A percentile compares a stretch with the other conserved stretches of the same genome.
These are phyloP conservation scores for Callospermophilus lateralis DNA, from an alignment of 2,113 vertebrate genomes.

Conservation along the genomic window DNA sequence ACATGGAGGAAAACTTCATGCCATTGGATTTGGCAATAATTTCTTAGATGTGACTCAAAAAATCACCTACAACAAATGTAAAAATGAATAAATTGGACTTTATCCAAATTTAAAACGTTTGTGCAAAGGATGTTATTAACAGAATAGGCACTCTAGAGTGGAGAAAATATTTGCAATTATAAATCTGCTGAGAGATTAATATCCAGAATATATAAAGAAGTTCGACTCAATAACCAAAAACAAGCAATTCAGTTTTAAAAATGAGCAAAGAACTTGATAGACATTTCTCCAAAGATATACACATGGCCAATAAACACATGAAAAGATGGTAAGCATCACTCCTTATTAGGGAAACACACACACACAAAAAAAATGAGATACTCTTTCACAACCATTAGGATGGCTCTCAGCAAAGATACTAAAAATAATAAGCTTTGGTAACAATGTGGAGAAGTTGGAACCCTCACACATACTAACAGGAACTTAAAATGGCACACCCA, in stretches of 20 bases:
- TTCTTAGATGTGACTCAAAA: neutral
- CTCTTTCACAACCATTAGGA: neutral
- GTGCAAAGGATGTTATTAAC: neutral
- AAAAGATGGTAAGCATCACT: neutral
- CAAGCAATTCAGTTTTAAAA: neutral
- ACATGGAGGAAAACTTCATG: neutral
- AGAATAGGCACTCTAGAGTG: neutral
- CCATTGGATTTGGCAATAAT: neutral
- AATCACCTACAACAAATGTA: neutral
- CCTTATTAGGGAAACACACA: neutral
- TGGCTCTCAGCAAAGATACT: neutral
- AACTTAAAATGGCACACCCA: neutral
- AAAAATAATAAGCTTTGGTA: neutral
- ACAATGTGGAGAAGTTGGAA: neutral
- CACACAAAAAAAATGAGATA: neutral
- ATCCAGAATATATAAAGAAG: neutral
- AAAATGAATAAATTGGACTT: neutral
- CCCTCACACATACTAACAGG: too few relatives aligned
- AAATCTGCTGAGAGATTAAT: neutral
- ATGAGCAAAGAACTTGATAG: neutral
- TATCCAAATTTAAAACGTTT: neutral
- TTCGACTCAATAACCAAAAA: neutral
- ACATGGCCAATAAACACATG: neutral
- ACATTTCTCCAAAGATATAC: neutral
- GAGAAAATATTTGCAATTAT: neutral